Conservation (phyloP, 2,113 vertebrate genomes). For the Sylvia atricapilla region DNA sequence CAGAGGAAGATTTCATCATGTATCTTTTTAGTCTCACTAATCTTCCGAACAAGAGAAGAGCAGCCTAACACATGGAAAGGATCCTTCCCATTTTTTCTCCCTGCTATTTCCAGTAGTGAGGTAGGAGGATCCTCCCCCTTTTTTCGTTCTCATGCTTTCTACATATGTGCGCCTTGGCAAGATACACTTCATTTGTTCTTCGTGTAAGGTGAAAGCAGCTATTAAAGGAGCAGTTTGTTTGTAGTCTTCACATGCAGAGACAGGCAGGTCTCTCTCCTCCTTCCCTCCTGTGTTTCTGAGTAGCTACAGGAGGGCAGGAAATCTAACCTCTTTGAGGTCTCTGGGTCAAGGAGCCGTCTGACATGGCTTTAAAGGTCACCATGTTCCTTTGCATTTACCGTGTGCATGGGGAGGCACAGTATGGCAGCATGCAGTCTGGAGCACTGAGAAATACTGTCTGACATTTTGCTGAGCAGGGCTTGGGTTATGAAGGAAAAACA, state of each 20-base stretch:
- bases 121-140: background rate
- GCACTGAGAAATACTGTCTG: conserved; percentile 56
- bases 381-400: conserved; percentile 50
- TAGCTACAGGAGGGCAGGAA: background rate
- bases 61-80: background rate
- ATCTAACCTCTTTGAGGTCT: conserved; percentile 37
- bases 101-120: background rate
- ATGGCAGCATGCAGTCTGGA: background rate
- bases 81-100: conserved; percentile 21
- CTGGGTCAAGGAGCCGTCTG: conserved; percentile 66
- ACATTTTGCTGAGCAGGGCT: conserved; percentile 44
- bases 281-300: background rate
- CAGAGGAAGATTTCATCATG: conserved; percentile 14
- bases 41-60: background rate
- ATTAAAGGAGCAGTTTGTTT: conserved; percentile 45
- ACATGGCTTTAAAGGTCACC: conserved; percentile 70
- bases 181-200: conserved; percentile 16
- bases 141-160: background rate
- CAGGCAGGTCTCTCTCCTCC: background rate
- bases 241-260: background rate
- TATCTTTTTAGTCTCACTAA: background rate
- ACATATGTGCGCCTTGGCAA: background rate
- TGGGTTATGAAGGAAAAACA: conserved; percentile 9
- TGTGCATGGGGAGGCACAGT: background rate
- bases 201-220: conserved; percentile 40